A percentile compares a stretch with the other conserved stretches of the same genome.
These are phyloP conservation scores for Paradisaea rubra DNA, from an alignment of 2,113 vertebrate species.

Conservation along the genomic window DNA sequence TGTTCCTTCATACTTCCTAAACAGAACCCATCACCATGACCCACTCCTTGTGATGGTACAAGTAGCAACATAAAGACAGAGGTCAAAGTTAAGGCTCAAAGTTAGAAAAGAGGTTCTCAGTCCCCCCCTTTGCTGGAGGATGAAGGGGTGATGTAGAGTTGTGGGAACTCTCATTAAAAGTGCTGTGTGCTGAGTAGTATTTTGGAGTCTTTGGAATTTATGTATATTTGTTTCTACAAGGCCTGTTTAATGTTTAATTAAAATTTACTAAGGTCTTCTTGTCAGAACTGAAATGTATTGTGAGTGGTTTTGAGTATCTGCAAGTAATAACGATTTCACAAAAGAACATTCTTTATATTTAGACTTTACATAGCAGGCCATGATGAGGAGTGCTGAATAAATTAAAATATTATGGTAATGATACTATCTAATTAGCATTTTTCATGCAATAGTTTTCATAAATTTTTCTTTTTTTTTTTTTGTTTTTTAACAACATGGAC, in stretches of 20 bases:
- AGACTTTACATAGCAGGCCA: neutral
- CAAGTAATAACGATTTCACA: neutral
- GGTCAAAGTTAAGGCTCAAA: neutral
- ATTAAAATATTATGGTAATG: neutral
- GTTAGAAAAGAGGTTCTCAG: neutral
- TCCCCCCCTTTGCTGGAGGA: accelerated
- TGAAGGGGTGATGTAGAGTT: accelerated
- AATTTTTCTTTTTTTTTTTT: neutral
- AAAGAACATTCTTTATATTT: neutral
- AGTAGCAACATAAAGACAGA: neutral
- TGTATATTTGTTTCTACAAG: neutral
- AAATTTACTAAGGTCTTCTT: neutral
- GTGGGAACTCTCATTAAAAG: neutral
- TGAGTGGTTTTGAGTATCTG: neutral
- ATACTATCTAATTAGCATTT: neutral
- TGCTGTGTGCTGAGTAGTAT: neutral
- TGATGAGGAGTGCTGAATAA: neutral
- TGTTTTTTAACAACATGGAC: neutral
- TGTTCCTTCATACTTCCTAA: neutral
- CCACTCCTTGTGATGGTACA: neutral
- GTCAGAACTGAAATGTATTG: neutral
- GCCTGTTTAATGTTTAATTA: neutral
- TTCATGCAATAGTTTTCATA: neutral
- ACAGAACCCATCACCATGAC: accelerated
- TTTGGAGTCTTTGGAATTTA: neutral